Base-by-base conservation (phyloP, 1,140 invertebrate genomes). In the Orius insidiosus region DNA sequence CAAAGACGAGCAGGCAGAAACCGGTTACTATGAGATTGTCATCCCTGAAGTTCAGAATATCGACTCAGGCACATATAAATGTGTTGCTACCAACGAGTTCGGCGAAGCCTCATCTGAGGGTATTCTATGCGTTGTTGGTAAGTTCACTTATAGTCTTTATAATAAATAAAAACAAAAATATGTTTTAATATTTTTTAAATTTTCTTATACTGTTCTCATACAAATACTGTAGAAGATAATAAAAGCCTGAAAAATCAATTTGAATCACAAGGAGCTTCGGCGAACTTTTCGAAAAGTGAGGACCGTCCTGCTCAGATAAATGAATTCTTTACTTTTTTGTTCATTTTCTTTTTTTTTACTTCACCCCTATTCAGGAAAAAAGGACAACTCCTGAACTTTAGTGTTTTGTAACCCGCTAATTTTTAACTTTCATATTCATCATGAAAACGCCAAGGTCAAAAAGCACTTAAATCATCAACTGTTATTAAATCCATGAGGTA, bases 41-140 rank as follows among this genome's bases (percentile, higher is more conserved):
- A 90, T 98, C 51, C 71, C 76, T 0, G 75, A 89, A 51, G 85
- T 93, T 0, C 74, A 69, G 44, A 70, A 71, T 16, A 58, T 67
- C 9, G 93, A 98, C 64, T 82, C 80, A 31, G 95, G 93, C 7
- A 70, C 71, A 14, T 98, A 98, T 65, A 77, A 78, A 40, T 93
- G 87, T 59, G 75, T 75, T 1, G 90, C 89, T 5, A 72, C 66
- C 1, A 99, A 98, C 61, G 76, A 74, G 40, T 78, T 74, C 55
- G 90, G 90, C 0, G 75, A 84, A 53, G 75, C 74, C 5, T 69
- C 70, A 2, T 81, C 80, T 38, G 77, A 84, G 54, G 86, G 79
- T 1, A 68, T 63, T 1, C 75, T 93, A 5, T 76, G 78, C 39
- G 84, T 93, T 41, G 79, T 81, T 42, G 76, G 79, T 79, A 65